phyloP scores from a whole-genome alignment of 1,140 invertebrate species.

The Sesamia nonagrioides region DNA sequence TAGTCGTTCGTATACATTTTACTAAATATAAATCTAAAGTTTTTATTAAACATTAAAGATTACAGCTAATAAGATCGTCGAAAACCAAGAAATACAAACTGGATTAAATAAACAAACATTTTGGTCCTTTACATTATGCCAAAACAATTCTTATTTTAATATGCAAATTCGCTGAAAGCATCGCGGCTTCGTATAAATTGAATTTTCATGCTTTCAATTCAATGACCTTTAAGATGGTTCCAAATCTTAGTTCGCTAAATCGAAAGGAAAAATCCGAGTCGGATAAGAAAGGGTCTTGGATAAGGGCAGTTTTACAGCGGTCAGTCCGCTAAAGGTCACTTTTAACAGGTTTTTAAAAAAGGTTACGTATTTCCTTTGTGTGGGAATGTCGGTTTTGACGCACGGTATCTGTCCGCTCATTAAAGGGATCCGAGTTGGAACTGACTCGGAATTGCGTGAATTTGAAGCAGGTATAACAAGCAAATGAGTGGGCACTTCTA shows the following conservation, averaged over 20 bases:
- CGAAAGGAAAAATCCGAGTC: constrained; percentile 49
- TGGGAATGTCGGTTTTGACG: constrained; percentile 36
- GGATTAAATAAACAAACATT: constrained; percentile 47
- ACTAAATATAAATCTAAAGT: background rate
- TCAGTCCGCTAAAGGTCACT: constrained; percentile 41
- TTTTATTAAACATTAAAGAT: background rate
- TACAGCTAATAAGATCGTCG: background rate
- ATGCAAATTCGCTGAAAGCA: constrained; percentile 50
- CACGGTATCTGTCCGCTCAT: constrained; percentile 21
- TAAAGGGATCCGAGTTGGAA: background rate
- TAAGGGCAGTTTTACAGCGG: constrained; percentile 49
- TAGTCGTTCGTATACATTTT: too few species aligned
- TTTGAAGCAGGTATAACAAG: constrained; percentile 17
- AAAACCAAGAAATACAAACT: constrained; percentile 12
- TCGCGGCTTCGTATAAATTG: constrained; percentile 50
- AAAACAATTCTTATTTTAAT: constrained; percentile 51
- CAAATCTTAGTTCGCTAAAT: constrained; percentile 50
- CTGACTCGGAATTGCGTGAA: constrained; percentile 10
- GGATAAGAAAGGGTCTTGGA: constrained; percentile 51
- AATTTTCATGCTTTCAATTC: constrained; percentile 49
- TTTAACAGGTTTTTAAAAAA: constrained; percentile 52
- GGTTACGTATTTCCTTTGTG: constrained; percentile 42
- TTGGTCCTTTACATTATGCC: constrained; percentile 35
- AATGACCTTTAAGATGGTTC: constrained; percentile 45
- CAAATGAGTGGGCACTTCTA: constrained; percentile 20